Conservation (phyloP, 2,797 vertebrate genomes). For the Oreonectes daqikongensis region DNA sequence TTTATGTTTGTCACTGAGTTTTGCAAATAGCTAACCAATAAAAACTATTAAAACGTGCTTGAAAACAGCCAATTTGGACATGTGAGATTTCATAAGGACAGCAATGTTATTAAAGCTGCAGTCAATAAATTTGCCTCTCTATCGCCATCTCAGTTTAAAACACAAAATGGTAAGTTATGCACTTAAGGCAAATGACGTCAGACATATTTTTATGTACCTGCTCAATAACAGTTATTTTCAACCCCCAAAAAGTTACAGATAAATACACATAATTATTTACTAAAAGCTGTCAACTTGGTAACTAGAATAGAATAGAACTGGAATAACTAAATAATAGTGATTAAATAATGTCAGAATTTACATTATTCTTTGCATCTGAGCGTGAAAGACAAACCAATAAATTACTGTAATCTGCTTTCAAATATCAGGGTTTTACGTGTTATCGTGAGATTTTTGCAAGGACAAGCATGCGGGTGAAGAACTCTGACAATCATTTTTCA, state of each 20-base stretch:
- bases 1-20: too few species aligned
- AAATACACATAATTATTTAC: background rate
- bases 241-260: too few species aligned
- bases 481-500: constrained; percentile 29
- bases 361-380: background rate
- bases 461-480: constrained; percentile 27
- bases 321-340: background rate
- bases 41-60: too few species aligned
- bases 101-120: background rate
- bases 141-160: background rate
- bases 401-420: background rate
- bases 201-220: background rate
- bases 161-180: background rate
- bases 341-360: background rate
- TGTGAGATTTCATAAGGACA: too few species aligned
- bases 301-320: too few species aligned
- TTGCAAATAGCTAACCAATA: too few species aligned
- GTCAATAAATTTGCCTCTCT: background rate
- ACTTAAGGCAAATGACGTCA: too few species aligned
- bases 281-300: background rate
- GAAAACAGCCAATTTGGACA: too few species aligned
- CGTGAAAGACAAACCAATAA: background rate
- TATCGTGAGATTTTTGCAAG: background rate
- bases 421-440: background rate
- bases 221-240: too few species aligned